Evolutionary conservation across 2,888 invertebrate genomes (phyloP).

Genomic region (Glomeris marginata): DNA sequence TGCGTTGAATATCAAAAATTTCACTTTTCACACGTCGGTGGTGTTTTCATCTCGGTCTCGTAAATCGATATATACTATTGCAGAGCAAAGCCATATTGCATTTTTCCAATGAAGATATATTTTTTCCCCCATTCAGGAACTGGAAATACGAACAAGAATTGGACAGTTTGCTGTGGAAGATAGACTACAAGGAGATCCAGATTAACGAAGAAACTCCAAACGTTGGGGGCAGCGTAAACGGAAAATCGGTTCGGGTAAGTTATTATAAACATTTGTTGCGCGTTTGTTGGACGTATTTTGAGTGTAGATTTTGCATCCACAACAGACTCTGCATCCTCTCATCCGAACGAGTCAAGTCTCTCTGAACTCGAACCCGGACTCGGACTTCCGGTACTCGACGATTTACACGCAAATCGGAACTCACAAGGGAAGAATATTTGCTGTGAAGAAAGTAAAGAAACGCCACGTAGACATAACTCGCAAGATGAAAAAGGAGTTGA

Average conservation of each 20-base stretch:
- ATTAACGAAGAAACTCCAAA: slow-evolving; percentile 18
- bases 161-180: slow-evolving; percentile 84
- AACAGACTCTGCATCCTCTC: slow-evolving; percentile 36
- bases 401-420: slow-evolving; percentile 81
- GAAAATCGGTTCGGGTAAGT: slow-evolving; percentile 24
- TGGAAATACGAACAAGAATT: slow-evolving; percentile 89
- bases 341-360: slow-evolving; percentile 73
- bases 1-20: too few relatives aligned
- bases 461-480: slow-evolving; percentile 76
- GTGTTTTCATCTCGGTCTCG: too few relatives aligned
- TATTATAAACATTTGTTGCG: neutral
- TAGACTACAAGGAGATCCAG: slow-evolving; percentile 78
- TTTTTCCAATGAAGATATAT: too few relatives aligned
- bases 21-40: too few relatives aligned
- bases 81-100: too few relatives aligned
- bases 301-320: neutral
- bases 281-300: neutral
- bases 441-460: slow-evolving; percentile 69
- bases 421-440: slow-evolving; percentile 71
- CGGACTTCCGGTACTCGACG: slow-evolving; percentile 76
- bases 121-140: slow-evolving; percentile 68
- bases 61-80: too few relatives aligned
- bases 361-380: slow-evolving; percentile 77
- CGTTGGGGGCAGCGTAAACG: slow-evolving; percentile 10
- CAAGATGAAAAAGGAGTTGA: slow-evolving; percentile 82